Evolutionary conservation across 2,113 vertebrate species (phyloP), one percentile per base, ranked within the genome.

Genomic region (Mormyrus lacerda): DNA sequence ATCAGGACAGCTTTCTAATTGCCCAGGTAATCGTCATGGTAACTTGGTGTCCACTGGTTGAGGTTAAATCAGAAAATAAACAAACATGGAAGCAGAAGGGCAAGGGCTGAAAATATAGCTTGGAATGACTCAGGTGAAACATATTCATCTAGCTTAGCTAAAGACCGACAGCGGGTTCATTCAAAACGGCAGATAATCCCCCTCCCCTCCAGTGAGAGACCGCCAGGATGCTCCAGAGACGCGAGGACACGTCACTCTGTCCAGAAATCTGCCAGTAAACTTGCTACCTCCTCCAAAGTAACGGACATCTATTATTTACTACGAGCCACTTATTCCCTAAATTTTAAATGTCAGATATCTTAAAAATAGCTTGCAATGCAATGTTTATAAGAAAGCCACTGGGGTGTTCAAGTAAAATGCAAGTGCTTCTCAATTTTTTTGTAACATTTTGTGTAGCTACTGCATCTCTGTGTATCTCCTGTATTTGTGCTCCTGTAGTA

Each of bases 291-390:
- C 45, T 76, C 55, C 86, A 53, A 86, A 83, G 87, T 90, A 47
- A 24, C 39, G 10, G 51, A 3, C 50, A 91, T 93, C n/a, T 88
- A 92, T 92, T 93, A 93, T 92, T 92, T 88, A 92, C 90, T n/a
- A 90, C 15, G 58, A 91, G 86, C 82, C 92, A 91, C 90, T 92
- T 91, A 91, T 92, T 91, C 90, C 65, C 90, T 92, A 91, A 88
- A 92, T 92, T 92, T 93, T 91, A 92, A 88, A 92, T 92, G 92
- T 86, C 88, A 50, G 27, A 44, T 89, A 39, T 91, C 91, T 93
- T 92, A 93, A 91, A 93, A 93, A 93, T 90, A 93, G 91, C 92
- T 84, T 24, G 85, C 90, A 91, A 91, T 42, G 79, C 88, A 90
- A 89, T 31, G 65, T 44, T 79, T 39, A 35, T n/a, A 79, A 79